Base-by-base conservation (phyloP, 1,140 invertebrate genomes). In the Drosophila albomicans region DNA sequence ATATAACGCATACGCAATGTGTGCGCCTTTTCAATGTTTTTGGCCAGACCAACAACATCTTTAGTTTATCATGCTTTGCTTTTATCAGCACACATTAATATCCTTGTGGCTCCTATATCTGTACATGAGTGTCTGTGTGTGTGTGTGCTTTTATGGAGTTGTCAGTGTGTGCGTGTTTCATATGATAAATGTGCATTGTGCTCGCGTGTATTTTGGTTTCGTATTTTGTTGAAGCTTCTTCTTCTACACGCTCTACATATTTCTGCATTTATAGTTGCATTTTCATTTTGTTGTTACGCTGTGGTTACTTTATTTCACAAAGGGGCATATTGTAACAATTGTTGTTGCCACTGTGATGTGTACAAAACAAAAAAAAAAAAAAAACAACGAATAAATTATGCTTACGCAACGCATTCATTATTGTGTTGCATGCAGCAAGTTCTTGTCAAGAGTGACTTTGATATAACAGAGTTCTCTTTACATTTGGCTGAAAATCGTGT, bases 71-170 rank as follows among this genome's bases (percentile, higher is more conserved):
- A 46, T 64, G 52, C 35, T 75, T 51, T 58, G 51, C 58, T 52
- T 75, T 58, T 75, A 64, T 65, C 58, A 75, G 67, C 49, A 61
- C 54, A 74, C 71, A 74, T 69, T 62, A 61, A 68, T 74, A 74
- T 61, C 32, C n/a, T 43, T 66, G 45, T 15, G 13, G 8, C 30
- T 5, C 20, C 5, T 11, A 11, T 59, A 28, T 52, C 2, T 6
- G n/a, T 52, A 59, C 6, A 15, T 28, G 45, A 5, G 32, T 45
- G 48, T 25, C 8, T 25, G 7, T 51, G 51, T 45, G 45, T 58
- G 38, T 62, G 35, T 38, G 35, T 25, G 20, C 20, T 10, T 38
- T 61, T 66, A 16, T 28, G 46, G 7, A 20, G 15, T 0, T 46
- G 49, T 28, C 10, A 15, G n/a, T 51, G 51, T 45, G 52, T 64